These are phyloP conservation scores for Aphodius granarius DNA, from an alignment of 2,888 invertebrate species.

Conservation along the genomic window DNA sequence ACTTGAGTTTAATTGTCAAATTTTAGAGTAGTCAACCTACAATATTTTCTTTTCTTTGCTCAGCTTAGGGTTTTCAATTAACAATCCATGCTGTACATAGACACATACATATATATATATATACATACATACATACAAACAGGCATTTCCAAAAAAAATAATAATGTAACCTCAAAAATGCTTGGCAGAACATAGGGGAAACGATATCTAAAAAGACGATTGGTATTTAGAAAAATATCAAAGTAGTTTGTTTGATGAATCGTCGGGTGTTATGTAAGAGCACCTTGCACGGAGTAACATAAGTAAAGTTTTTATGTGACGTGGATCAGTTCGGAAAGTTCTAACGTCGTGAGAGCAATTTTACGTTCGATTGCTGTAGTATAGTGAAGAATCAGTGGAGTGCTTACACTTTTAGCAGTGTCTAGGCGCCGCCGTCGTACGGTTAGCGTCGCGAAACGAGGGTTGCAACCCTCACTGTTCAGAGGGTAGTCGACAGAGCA, in stretches of 20 bases:
- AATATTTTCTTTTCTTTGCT: no score
- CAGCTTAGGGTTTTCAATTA: no score
- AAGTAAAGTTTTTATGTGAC: not conserved
- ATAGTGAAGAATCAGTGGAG: conserved; percentile 21
- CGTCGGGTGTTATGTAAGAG: not conserved
- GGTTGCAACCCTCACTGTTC: conserved; percentile 30
- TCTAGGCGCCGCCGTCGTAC: conserved; percentile 28
- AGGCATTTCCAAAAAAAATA: no score
- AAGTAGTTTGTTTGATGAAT: not conserved
- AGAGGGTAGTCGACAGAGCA: conserved; percentile 33
- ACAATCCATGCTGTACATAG: no score
- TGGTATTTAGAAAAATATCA: not conserved
- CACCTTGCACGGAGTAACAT: not conserved
- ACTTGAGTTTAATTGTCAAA: no score
- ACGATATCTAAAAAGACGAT: not conserved
- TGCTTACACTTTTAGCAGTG: conserved; percentile 20
- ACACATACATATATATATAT: no score
- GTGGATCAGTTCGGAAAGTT: not conserved
- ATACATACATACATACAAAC: no score
- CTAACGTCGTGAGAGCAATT: not conserved
- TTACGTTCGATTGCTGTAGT: not conserved
- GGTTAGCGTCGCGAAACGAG: conserved; percentile 20
- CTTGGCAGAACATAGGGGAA: no score
- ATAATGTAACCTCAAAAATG: no score
- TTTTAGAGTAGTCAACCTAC: no score